Conservation (phyloP, 2,113 vertebrate species). For the Plecotus auritus region DNA sequence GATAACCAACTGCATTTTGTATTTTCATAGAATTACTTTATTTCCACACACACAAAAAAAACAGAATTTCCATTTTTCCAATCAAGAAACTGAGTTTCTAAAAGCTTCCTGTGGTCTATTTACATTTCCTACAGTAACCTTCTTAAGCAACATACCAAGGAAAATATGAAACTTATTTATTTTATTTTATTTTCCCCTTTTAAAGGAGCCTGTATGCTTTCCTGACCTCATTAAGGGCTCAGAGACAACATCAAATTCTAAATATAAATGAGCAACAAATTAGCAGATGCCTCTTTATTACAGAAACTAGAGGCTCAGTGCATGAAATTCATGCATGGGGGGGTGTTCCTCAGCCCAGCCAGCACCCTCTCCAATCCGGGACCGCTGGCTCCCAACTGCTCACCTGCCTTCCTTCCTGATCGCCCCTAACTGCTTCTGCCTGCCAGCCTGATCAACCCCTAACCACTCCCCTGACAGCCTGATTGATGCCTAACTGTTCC, state of each 20-base stretch:
- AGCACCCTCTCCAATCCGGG: too few relatives aligned
- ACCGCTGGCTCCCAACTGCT: too few relatives aligned
- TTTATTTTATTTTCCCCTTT: conserved; percentile 65
- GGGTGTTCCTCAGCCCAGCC: too few relatives aligned
- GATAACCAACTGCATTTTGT: conserved; percentile 67
- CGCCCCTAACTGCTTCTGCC: too few relatives aligned
- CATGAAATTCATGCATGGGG: too few relatives aligned
- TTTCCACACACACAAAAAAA: conserved; percentile 63
- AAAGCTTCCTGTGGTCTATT: conserved; percentile 67
- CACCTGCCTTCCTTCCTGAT: too few relatives aligned
- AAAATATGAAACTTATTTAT: conserved; percentile 63
- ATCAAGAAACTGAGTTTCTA: conserved; percentile 54
- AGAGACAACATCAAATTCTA: conserved; percentile 7
- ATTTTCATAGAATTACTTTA: conserved; percentile 68
- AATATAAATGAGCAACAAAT: conserved; percentile 8
- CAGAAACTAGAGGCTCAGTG: not conserved
- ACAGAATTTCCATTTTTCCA: conserved; percentile 73
- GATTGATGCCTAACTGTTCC: too few relatives aligned
- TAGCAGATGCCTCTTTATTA: not conserved
- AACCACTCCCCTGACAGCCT: too few relatives aligned
- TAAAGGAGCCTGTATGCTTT: conserved; percentile 65
- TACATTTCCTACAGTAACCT: conserved; percentile 66
- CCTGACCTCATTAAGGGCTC: not conserved
- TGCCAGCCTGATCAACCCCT: too few relatives aligned
- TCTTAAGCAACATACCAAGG: conserved; percentile 65